Evolutionary conservation across 2,113 vertebrate genomes (phyloP).

Genomic region (Lamprotornis superbus): DNA sequence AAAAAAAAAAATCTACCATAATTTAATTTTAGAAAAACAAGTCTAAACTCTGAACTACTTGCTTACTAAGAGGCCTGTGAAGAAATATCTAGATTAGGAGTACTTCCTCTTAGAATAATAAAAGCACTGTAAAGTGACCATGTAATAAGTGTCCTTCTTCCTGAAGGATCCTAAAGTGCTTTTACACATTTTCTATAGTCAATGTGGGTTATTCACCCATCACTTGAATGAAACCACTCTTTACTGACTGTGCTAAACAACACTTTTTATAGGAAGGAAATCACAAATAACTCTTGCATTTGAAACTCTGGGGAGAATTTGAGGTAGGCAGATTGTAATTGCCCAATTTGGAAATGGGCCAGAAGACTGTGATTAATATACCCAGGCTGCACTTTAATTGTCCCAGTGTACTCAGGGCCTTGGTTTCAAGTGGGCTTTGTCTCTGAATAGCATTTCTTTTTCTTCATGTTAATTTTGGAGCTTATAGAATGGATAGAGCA

Average conservation of each 20-base stretch:
- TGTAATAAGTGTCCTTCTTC: slow-evolving; percentile 36
- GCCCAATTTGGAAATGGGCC: background rate
- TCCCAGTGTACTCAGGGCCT: background rate
- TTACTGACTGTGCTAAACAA: slow-evolving; percentile 20
- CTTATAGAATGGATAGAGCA: background rate
- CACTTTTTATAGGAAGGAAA: slow-evolving; percentile 45
- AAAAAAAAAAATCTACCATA: background rate
- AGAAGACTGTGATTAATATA: slow-evolving; percentile 51
- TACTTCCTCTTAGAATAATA: slow-evolving; percentile 45
- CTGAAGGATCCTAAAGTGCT: slow-evolving; percentile 31
- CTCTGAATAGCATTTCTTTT: slow-evolving; percentile 5
- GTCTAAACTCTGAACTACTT: background rate
- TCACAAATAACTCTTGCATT: slow-evolving; percentile 34
- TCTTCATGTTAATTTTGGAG: background rate
- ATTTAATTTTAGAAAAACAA: slow-evolving; percentile 30
- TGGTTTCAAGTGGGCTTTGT: slow-evolving; percentile 31
- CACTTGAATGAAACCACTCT: slow-evolving; percentile 46
- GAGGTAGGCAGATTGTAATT: slow-evolving; percentile 55
- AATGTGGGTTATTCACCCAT: slow-evolving; percentile 37
- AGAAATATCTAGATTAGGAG: slow-evolving; percentile 23
- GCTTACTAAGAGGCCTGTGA: background rate
- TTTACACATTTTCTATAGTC: slow-evolving; percentile 47
- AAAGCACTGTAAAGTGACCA: slow-evolving; percentile 16
- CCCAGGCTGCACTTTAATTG: slow-evolving; percentile 11
- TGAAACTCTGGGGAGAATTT: slow-evolving; percentile 42